phyloP scores from a whole-genome alignment of 1,140 invertebrate genomes.

The Drosophila serrata region DNA sequence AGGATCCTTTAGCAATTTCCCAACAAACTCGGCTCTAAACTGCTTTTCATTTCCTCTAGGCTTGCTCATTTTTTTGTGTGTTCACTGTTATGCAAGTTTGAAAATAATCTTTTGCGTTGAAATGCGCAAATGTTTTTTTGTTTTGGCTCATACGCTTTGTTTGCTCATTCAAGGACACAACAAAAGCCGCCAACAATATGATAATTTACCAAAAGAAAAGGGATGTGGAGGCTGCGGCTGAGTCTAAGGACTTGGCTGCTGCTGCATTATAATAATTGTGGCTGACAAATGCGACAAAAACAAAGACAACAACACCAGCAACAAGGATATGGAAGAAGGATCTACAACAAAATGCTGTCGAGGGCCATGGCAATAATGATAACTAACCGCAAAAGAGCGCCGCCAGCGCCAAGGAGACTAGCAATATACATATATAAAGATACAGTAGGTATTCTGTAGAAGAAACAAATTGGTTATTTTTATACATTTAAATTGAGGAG shows the following conservation, averaged over 20 bases:
- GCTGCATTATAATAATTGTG: conserved; percentile 74
- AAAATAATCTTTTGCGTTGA: conserved; percentile 71
- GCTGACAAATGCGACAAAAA: conserved; percentile 75
- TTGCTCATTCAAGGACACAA: conserved; percentile 69
- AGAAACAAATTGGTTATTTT: neutral
- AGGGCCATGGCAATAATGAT: conserved; percentile 74
- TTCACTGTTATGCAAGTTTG: conserved; percentile 52
- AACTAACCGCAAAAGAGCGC: conserved; percentile 76
- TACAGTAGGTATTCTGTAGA: neutral
- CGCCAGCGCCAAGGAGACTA: conserved; percentile 39
- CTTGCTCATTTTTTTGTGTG: conserved; percentile 15
- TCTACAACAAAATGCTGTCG: conserved; percentile 62
- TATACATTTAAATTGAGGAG: neutral
- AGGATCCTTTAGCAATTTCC: neutral
- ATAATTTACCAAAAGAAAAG: conserved; percentile 62
- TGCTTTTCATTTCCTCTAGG: conserved; percentile 32
- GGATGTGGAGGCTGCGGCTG: conserved; percentile 11
- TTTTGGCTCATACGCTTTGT: conserved; percentile 55
- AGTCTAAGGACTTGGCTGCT: conserved; percentile 48
- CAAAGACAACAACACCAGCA: conserved; percentile 30
- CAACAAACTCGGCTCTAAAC: conserved; percentile 7
- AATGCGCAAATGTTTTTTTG: conserved; percentile 74
- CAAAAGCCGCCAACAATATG: conserved; percentile 74
- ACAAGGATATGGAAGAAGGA: conserved; percentile 26
- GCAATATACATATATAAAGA: neutral